Base-by-base conservation (phyloP, 2,797 vertebrate genomes). In the Spondyliosoma cantharus region DNA sequence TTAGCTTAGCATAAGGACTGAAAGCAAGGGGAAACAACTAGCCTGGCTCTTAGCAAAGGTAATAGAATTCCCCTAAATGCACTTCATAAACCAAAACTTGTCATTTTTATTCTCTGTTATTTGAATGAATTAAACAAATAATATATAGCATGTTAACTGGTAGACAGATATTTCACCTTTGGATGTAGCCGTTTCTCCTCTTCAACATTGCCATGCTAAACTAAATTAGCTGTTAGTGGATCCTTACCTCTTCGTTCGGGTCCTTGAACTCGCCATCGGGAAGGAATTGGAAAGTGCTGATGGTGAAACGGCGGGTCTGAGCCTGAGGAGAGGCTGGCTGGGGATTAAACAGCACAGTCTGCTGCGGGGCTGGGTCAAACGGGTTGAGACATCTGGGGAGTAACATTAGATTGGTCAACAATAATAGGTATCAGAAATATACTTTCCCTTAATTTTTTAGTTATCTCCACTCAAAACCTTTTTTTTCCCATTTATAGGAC, bases 251-350 rank as follows among this genome's bases (percentile, higher is more conserved):
- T 73, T 95, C 93, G 2, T 93, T 78, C 2, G 25, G 69, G 53
- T 91, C 87, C 73, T 87, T 70, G 25, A 85, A 74, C 22, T 90
- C 87, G 2, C 59, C 88, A 50, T 86, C 86, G 42, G 89, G 83
- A 57, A 96, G 92, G 77, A 96, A 96, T 90, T 95, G 94, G 83
- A 96, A 96, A 19, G 95, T 95, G 63, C 73, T 92, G 80, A 96
- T 84, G 6, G 91, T 94, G 88, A 96, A 95, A 62, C 94, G 91
- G 8, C 93, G 92, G 8, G 84, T 93, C 22, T 95, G 94, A 83
- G 84, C 89, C 25, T 52, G 83, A 22, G 88, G 81, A 53, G 74
- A 42, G 0, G 88, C 42, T 7, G 88, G 72, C 7, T 6, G 83
- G 2, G 87, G 80, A n/a, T 78, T 17, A 17, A 86, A 76, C 20